Conservation (phyloP, 2,113 vertebrate species). For the Mormyrus iriodes region DNA sequence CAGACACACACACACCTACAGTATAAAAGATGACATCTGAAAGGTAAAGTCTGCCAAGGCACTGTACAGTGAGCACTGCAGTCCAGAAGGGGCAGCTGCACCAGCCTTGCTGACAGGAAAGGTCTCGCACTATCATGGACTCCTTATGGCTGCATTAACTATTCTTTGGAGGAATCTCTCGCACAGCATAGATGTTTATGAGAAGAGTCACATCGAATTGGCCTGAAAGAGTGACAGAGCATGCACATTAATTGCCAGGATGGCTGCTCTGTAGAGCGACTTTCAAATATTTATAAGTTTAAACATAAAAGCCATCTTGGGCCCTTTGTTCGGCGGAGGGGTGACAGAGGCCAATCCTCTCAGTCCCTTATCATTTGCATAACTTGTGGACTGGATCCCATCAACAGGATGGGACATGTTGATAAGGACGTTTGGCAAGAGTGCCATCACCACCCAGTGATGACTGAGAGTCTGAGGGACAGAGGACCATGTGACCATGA, state of each 20-base stretch:
- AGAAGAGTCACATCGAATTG: conserved; percentile 8
- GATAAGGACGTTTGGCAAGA: not conserved
- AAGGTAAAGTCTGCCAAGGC: not conserved
- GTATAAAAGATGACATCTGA: not conserved
- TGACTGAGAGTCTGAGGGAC: not conserved
- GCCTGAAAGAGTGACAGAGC: not conserved
- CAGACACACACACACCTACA: not conserved
- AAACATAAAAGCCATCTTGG: conserved; percentile 51
- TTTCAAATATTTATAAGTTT: conserved; percentile 66
- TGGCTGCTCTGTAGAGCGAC: conserved; percentile 49
- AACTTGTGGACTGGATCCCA: not conserved
- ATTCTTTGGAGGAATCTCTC: conserved; percentile 15
- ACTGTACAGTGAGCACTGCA: not conserved
- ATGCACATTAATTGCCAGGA: conserved; percentile 24
- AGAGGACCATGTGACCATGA: not conserved
- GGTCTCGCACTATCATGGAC: not conserved
- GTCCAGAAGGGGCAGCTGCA: not conserved
- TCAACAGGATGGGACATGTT: not conserved
- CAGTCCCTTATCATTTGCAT: not conserved
- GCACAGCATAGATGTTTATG: not conserved
- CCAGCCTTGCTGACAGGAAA: not conserved
- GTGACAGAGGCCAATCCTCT: not conserved
- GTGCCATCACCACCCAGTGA: not conserved
- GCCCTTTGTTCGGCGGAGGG: not conserved
- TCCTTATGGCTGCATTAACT: not conserved